A percentile compares a stretch with the other conserved stretches of the same genome.
Evolutionary conservation across 2,888 invertebrate genomes (phyloP).

Genomic region (Andrena bucephala): DNA sequence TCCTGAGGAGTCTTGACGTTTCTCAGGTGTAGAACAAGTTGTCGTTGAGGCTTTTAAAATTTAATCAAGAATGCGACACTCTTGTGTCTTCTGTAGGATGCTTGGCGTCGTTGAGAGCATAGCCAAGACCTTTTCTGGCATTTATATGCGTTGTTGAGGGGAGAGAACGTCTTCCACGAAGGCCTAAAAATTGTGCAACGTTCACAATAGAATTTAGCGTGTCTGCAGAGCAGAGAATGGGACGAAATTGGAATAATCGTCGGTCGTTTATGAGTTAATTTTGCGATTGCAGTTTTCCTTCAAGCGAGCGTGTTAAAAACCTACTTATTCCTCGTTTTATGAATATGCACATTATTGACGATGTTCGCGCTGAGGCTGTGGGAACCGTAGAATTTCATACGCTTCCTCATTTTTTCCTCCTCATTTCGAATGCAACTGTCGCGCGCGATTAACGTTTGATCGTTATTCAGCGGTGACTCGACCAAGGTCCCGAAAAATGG

Average conservation of each 20-base stretch:
- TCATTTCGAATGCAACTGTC: neutral
- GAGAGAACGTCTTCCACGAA: neutral
- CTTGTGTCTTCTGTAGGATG: neutral
- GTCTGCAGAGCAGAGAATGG: neutral
- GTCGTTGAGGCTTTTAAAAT: neutral
- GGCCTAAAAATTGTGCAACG: neutral
- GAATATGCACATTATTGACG: conserved; percentile 6
- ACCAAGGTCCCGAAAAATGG: neutral
- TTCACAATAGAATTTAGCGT: neutral
- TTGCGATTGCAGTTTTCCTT: conserved; percentile 24
- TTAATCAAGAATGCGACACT: neutral
- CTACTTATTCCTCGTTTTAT: conserved; percentile 13
- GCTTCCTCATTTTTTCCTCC: conserved; percentile 7
- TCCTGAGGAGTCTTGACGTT: no score
- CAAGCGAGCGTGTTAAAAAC: neutral
- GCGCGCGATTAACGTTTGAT: neutral
- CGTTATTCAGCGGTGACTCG: neutral
- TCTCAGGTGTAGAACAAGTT: no score
- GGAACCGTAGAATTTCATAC: neutral
- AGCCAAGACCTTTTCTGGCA: conserved; percentile 5
- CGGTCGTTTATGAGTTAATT: neutral
- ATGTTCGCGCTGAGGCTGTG: neutral
- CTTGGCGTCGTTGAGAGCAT: neutral
- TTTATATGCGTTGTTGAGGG: neutral
- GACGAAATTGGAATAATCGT: neutral